These are phyloP conservation scores for Halocynthia roretzi DNA, from an alignment of 23 tunicate genomes.

Conservation along the genomic window DNA sequence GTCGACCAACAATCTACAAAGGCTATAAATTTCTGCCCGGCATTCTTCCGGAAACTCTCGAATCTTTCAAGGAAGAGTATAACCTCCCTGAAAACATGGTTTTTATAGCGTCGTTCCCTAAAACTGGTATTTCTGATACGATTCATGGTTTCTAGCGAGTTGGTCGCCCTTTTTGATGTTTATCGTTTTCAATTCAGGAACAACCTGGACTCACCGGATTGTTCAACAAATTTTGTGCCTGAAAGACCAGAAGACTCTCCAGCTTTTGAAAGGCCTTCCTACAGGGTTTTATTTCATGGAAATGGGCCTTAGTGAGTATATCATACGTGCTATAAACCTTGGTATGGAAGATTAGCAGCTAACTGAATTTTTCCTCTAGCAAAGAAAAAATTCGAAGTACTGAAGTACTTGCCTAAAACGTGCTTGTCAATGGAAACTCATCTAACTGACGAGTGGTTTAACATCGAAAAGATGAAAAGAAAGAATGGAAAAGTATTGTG, in stretches of 20 bases:
- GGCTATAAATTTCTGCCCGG: conserved; percentile 8
- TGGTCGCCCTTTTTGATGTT: too few relatives aligned
- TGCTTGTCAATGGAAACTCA: conserved; percentile 12
- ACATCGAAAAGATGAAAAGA: conserved; percentile 17
- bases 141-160: too few relatives aligned
- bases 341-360: neutral
- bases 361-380: neutral
- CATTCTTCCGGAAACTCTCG: neutral
- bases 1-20: neutral
- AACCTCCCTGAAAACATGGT: conserved; percentile 6
- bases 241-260: neutral
- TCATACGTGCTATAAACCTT: neutral
- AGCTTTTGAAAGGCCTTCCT: conserved; percentile 6
- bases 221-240: conserved; percentile 24
- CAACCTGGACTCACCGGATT: conserved; percentile 24
- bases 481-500: conserved; percentile 20
- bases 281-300: neutral
- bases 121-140: too few relatives aligned
- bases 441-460: conserved; percentile 7
- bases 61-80: conserved; percentile 5
- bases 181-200: too few relatives aligned
- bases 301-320: conserved; percentile 15
- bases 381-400: conserved; percentile 11
- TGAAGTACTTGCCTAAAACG: conserved; percentile 5
- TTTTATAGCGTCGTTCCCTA: conserved; percentile 21